Evolutionary conservation across 2,113 vertebrate genomes (phyloP), one percentile per base, ranked within the genome.

Genomic region (Oryzias curvinotus): DNA sequence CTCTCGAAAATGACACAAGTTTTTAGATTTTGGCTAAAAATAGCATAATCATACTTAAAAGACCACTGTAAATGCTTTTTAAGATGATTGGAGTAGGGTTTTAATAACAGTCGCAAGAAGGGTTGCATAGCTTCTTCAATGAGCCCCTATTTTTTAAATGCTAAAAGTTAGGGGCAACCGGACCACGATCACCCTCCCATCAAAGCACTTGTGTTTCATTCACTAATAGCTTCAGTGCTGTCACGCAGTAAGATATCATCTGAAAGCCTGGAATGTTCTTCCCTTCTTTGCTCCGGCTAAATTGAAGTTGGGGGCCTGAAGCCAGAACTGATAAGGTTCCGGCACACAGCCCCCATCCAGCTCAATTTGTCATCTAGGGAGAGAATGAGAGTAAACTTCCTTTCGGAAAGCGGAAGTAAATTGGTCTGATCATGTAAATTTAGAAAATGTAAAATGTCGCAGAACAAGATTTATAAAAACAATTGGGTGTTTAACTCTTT

Each of bases 271-370:
- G 82, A 88, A 90, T 80, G 80, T 28, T 57, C 78, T 86, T 86
- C 78, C 73, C 52, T 59, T 3, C 25, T 77, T 71, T 63, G 49
- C 89, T 90, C 83, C 55, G 57, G 62, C 62, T 82, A 83, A 61
- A 79, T 82, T 83, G 53, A 73, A 72, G 57, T 71, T 68, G 42
- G 71, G 75, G 68, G 60, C 69, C 77, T 78, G 62, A 81, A 41
- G 82, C 85, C 85, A 87, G 59, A 89, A 88, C 87, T 81, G 87
- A 90, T 89, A 86, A 81, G 75, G 60, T 49, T 51, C 36, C 36
- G 8, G 30, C 30, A 36, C 30, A 36, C 30, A 36, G 52, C 59
- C 57, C 75, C 71, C 54, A 67, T 55, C 72, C 57, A 55, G 69
- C 63, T 71, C 56, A 62, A 81, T 86, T 83, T 86, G 75, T 82